Evolutionary conservation across 2,888 invertebrate species (phyloP).

Genomic region (Coelopa pilipes): DNA sequence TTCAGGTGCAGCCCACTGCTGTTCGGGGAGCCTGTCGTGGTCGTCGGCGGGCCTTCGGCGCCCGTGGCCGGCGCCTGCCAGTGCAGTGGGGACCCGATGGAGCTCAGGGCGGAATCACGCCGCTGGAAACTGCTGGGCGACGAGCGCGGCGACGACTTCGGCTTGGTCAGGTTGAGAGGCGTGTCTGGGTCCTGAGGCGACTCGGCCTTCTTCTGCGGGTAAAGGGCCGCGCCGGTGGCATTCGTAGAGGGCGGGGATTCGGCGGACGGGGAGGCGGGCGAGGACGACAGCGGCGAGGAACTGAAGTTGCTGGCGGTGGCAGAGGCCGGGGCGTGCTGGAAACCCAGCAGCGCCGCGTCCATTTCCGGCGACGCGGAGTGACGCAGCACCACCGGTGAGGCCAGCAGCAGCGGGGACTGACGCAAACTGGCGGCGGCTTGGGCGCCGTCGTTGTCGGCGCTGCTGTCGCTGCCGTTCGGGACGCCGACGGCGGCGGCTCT

Average conservation of each 20-base stretch:
- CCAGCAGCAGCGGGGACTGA: not conserved
- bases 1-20: slow-evolving; percentile 41
- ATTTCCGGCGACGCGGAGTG: slow-evolving; percentile 47
- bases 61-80: slow-evolving; percentile 45
- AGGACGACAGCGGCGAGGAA: slow-evolving; percentile 36
- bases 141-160: slow-evolving; percentile 74
- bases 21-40: not conserved
- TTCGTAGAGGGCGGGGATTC: slow-evolving; percentile 51
- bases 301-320: slow-evolving; percentile 9
- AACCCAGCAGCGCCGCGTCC: slow-evolving; percentile 46
- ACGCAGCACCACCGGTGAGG: slow-evolving; percentile 6
- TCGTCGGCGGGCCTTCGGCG: not conserved
- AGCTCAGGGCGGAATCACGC: slow-evolving; percentile 10
- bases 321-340: not conserved
- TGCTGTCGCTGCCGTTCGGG: slow-evolving; percentile 6
- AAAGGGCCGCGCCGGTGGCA: slow-evolving; percentile 35
- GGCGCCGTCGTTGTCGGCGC: slow-evolving; percentile 17
- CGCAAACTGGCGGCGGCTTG: not conserved
- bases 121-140: slow-evolving; percentile 61
- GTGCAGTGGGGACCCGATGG: slow-evolving; percentile 48
- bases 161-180: slow-evolving; percentile 90
- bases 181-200: slow-evolving; percentile 77
- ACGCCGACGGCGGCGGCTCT: slow-evolving; percentile 12
- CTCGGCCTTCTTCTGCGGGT: slow-evolving; percentile 38
- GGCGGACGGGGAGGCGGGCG: slow-evolving; percentile 42